phyloP scores from a whole-genome alignment of 2,113 vertebrate genomes.

The Anarhynchus alexandrinus region DNA sequence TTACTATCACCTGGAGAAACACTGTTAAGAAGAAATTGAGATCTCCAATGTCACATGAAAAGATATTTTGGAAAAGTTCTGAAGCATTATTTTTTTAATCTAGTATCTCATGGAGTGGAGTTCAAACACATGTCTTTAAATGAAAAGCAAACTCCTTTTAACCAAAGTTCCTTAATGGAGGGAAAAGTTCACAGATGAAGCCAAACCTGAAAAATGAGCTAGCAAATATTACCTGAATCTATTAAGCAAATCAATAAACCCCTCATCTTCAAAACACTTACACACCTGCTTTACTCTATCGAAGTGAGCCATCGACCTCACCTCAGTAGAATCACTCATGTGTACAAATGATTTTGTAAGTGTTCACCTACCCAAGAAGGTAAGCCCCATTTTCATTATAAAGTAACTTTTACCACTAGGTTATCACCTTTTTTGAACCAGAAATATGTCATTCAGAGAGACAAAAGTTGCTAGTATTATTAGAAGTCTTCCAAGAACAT shows the following conservation, averaged over 20 bases:
- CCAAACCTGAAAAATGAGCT: neutral
- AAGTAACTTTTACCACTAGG: neutral
- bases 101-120: neutral
- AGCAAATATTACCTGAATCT: neutral
- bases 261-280: neutral
- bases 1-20: neutral
- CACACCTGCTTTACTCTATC: neutral
- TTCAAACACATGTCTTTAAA: neutral
- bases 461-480: neutral
- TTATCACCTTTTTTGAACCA: neutral
- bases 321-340: neutral
- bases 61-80: neutral
- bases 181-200: neutral
- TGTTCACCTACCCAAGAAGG: neutral
- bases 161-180: neutral
- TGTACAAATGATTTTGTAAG: neutral
- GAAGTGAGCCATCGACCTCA: neutral
- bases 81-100: neutral
- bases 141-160: neutral
- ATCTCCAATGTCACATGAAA: rapidly evolving
- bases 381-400: neutral
- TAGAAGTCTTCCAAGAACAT: neutral
- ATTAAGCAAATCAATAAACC: neutral
- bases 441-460: neutral
- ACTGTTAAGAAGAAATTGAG: neutral